Evolutionary conservation across 2,888 invertebrate species (phyloP), one percentile per base, ranked within the genome.

Genomic region (Blastobasis lacticolella): DNA sequence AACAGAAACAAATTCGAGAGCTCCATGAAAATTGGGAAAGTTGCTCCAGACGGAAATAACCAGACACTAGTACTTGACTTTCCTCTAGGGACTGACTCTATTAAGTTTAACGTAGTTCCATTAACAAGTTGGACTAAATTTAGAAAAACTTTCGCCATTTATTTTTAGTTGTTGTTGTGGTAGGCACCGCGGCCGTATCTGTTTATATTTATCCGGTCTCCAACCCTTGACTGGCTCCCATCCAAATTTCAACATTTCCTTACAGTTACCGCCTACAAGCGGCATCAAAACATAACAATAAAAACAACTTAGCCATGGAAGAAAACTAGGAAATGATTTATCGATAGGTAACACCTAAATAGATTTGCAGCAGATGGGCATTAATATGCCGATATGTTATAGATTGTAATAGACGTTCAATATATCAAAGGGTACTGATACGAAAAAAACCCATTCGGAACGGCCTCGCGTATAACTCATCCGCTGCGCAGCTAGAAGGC

Each of bases 61-160:
- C 78, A 81, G 74, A 78, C 74, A 76, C 77, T 63, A 68, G 75
- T 71, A 73, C 78, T 78, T 72, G 79, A 85, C 81, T 86, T 83
- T 71, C 78, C 78, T 73, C 76, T 69, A 64, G 76, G 75, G 78
- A 67, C 61, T 57, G 62, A 78, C 77, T 67, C 67, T 75, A 72
- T 71, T 80, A 75, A 72, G 68, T 71, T 69, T 78, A 71, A 75
- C 71, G 70, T 61, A 23, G 58, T 63, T 73, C 71, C 62, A 50
- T 54, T 50, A 55, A 56, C 49, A 55, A 53, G 53, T 43, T 51
- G 23, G 48, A 57, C 8, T 45, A 38, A 59, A 64, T 66, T 63
- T 64, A 62, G 54, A 53, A 57, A 60, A 50, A 46, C 46, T 45
- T 46, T 23, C 6, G 37, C 6, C 8, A 45, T 46, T 49, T 48